Evolutionary conservation across 2,797 vertebrate genomes (phyloP).

Genomic region (Siniperca undulata): DNA sequence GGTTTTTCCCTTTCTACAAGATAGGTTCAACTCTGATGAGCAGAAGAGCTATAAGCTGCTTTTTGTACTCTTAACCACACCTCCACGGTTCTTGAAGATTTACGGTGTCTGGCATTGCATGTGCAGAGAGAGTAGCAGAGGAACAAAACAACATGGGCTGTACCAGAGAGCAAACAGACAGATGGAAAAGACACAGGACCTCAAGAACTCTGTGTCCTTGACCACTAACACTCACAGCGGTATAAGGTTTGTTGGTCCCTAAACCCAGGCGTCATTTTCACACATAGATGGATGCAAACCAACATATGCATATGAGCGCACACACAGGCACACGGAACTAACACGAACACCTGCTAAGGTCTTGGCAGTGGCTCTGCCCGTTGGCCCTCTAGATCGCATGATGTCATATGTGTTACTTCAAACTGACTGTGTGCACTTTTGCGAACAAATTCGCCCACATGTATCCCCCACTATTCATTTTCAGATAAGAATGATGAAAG

Average conservation of each 20-base stretch:
- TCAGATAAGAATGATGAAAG: constrained; percentile 14
- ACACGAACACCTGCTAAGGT: constrained; percentile 62
- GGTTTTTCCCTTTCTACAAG: not conserved
- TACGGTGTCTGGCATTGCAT: not conserved
- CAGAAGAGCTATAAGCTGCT: not conserved
- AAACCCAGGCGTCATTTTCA: constrained; percentile 45
- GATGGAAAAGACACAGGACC: constrained; percentile 75
- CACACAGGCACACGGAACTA: constrained; percentile 34
- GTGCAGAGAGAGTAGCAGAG: not conserved
- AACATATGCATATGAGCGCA: constrained; percentile 6
- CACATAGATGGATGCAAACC: constrained; percentile 45
- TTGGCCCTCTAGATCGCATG: constrained; percentile 47
- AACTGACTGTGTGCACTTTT: constrained; percentile 12
- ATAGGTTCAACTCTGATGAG: not conserved
- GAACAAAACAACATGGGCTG: constrained; percentile 24
- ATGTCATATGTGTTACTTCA: constrained; percentile 63
- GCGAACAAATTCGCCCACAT: constrained; percentile 35
- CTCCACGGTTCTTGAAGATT: constrained; percentile 5
- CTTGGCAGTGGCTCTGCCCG: constrained; percentile 39
- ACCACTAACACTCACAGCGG: constrained; percentile 59
- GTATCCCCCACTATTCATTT: not conserved
- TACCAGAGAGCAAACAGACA: constrained; percentile 58
- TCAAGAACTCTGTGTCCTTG: constrained; percentile 66
- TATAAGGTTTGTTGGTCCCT: constrained; percentile 40
- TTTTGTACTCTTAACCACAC: constrained; percentile 9